A percentile compares a stretch with the other conserved stretches of the same genome.
These are phyloP conservation scores for Adoxophyes honmai DNA, from an alignment of 1,140 invertebrate species.

Conservation along the genomic window DNA sequence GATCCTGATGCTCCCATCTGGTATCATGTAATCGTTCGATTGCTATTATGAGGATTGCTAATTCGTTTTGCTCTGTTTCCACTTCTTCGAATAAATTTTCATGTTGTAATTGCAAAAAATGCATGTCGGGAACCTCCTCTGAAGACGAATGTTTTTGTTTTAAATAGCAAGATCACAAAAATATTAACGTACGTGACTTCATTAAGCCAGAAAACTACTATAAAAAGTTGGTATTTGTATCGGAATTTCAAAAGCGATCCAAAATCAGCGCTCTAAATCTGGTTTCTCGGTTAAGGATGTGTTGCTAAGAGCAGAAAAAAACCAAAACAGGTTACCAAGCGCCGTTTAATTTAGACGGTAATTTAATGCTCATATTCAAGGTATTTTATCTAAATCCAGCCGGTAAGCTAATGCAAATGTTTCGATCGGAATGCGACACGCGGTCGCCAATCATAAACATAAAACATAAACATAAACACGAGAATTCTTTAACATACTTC, in stretches of 20 bases:
- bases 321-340: conserved; percentile 39
- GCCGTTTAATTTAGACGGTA: conserved; percentile 52
- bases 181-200: too few species aligned
- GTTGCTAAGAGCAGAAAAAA: conserved; percentile 28
- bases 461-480: conserved; percentile 35
- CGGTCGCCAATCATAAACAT: conserved; percentile 35
- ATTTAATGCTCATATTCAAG: conserved; percentile 38
- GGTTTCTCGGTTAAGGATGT: neutral
- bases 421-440: conserved; percentile 44
- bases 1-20: conserved; percentile 13
- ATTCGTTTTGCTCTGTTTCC: too few species aligned
- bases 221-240: too few species aligned
- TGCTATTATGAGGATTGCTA: conserved; percentile 3
- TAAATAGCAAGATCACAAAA: too few species aligned
- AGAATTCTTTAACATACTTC: conserved; percentile 10
- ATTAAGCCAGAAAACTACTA: too few species aligned
- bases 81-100: too few species aligned
- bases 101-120: too few species aligned
- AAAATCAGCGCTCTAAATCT: neutral
- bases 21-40: neutral
- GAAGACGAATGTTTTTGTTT: too few species aligned
- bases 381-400: conserved; percentile 45
- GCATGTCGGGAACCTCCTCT: too few species aligned
- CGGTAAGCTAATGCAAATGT: conserved; percentile 65
- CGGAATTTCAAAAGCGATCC: too few species aligned